phyloP scores from a whole-genome alignment of 1,140 invertebrate species.

The Drosophila nasuta region DNA sequence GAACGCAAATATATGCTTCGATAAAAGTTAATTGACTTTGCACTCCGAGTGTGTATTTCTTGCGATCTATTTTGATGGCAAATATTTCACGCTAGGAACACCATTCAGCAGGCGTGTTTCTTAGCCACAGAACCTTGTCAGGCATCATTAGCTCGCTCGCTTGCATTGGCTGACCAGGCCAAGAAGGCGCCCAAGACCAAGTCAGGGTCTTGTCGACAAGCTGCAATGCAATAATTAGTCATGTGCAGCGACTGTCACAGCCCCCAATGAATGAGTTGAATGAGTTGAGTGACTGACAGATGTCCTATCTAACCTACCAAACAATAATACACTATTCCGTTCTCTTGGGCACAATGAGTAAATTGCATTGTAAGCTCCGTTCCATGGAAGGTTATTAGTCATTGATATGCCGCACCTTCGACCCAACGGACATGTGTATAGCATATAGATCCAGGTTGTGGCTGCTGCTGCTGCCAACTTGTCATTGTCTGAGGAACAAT shows the following conservation, averaged over 20 bases:
- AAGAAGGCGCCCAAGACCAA: constrained; percentile 44
- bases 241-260: constrained; percentile 63
- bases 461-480: constrained; percentile 19
- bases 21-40: constrained; percentile 79
- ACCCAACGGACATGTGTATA: constrained; percentile 12
- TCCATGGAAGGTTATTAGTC: constrained; percentile 70
- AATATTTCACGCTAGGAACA: constrained; percentile 73
- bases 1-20: constrained; percentile 51
- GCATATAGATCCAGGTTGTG: background rate
- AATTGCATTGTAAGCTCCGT: constrained; percentile 50
- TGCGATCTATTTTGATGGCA: constrained; percentile 77
- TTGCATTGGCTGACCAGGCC: constrained; percentile 6
- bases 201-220: constrained; percentile 48
- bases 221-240: constrained; percentile 77
- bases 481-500: constrained; percentile 28
- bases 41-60: constrained; percentile 30
- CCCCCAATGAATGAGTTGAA: constrained; percentile 27
- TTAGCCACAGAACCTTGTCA: constrained; percentile 51
- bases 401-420: constrained; percentile 72
- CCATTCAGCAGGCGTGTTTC: constrained; percentile 11
- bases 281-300: constrained; percentile 65
- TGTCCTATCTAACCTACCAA: constrained; percentile 52
- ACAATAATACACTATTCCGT: background rate
- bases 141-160: constrained; percentile 65
- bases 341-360: constrained; percentile 60